Base-by-base conservation (phyloP, 2,113 vertebrate genomes). In the Vulpes vulpes region DNA sequence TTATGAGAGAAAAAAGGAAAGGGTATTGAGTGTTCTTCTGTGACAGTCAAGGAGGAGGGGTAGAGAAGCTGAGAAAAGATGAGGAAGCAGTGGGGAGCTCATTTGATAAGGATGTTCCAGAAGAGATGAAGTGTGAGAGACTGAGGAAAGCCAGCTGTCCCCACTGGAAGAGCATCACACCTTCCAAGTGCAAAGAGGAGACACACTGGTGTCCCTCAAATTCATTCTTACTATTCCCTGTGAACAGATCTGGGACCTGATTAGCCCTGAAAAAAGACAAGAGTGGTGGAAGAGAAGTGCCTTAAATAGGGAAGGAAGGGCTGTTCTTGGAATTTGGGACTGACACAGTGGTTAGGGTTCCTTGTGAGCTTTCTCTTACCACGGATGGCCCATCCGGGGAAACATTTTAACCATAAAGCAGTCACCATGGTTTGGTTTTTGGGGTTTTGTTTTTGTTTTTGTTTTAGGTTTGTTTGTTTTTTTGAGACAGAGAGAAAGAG, bases 201-300 rank as follows among this genome's bases (percentile, higher is more conserved):
- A 19, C 10, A 6, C 59, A 8, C 0, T 0, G 10, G 4, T 8
- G 60, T 53, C 11, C 65, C 60, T 8, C 51, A 8, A 2, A 59
- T 3, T 22, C 73, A 69, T 30, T 32, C 80, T 35, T 6, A 10
- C 2, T 35, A 5, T 71, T 25, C 15, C 71, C 11, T 17, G 1
- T 5, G 73, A n/a, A 14, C 8, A 30, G 5, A 27, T 35, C 20
- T 53, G 32, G 32, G 49, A 30, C 16, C 27, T 22, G 20, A 12
- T 65, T 16, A 35, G 62, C 55, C 53, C 69, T 32, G 51, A 55
- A 15, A 27, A 78, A 69, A n/a, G 57, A 8, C n/a, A 53, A 14
- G 2, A 0, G 23, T 7, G 22, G 16, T 9, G 38, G n/a, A 55
- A 74, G 23, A 65, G 43, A 86, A 76, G 2, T 0, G 1, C 38